Evolutionary conservation across 2,797 vertebrate species (phyloP).

Genomic region (Darevskia mixta): DNA sequence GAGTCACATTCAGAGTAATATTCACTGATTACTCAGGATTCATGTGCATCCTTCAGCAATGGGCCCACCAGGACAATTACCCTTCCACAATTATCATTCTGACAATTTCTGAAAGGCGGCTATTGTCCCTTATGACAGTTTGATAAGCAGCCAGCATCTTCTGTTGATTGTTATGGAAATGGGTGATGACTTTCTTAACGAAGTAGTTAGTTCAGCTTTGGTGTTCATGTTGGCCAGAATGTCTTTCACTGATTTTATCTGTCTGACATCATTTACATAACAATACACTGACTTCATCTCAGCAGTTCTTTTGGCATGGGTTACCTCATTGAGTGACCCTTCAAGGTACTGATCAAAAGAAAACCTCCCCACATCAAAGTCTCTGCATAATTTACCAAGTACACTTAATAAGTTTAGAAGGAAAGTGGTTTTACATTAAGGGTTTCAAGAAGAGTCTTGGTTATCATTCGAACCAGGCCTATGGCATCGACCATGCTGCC

Average conservation of each 20-base stretch:
- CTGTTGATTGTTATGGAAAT: conserved; percentile 16
- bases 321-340: conserved; percentile 6
- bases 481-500: not conserved
- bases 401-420: not conserved
- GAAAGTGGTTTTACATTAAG: not conserved
- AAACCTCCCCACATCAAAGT: not conserved
- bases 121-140: not conserved
- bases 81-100: not conserved
- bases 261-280: conserved; percentile 7
- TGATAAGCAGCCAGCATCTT: not conserved
- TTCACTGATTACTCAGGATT: not conserved
- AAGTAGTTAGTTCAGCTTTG: not conserved
- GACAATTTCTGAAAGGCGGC: not conserved
- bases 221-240: not conserved
- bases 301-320: conserved; percentile 6
- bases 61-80: not conserved
- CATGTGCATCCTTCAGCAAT: not conserved
- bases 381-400: not conserved
- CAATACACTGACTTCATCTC: conserved; percentile 2
- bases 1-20: not conserved
- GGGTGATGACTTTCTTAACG: not conserved
- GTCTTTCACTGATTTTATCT: not conserved
- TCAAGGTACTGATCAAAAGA: not conserved
- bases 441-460: not conserved
- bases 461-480: not conserved